Evolutionary conservation across 1,140 invertebrate species (phyloP).

Genomic region (Zaprionus davidi): DNA sequence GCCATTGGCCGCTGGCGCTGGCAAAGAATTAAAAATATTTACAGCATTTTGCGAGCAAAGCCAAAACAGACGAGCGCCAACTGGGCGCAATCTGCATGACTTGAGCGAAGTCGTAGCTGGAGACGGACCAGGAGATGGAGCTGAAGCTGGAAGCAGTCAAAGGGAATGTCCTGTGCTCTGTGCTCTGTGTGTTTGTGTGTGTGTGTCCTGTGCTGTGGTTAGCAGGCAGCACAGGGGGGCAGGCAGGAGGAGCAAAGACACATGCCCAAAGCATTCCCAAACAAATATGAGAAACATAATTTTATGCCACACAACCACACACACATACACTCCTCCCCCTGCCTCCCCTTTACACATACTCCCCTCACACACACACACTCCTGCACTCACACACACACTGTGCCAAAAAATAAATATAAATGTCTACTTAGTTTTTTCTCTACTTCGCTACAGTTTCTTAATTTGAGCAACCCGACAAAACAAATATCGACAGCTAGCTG

Average conservation of each 20-base stretch:
- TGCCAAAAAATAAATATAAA: slow-evolving; percentile 35
- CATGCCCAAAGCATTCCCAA: slow-evolving; percentile 75
- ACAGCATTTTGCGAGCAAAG: slow-evolving; percentile 69
- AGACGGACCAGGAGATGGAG: not conserved
- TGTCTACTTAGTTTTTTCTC: slow-evolving; percentile 31
- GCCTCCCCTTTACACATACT: not conserved
- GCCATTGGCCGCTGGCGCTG: slow-evolving; percentile 73
- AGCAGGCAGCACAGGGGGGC: slow-evolving; percentile 12
- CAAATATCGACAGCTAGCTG: slow-evolving; percentile 68
- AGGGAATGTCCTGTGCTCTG: slow-evolving; percentile 66
- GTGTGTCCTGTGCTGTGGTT: slow-evolving; percentile 47
- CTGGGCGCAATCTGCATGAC: slow-evolving; percentile 57
- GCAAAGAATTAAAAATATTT: slow-evolving; percentile 83
- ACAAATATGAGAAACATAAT: slow-evolving; percentile 80
- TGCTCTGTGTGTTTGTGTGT: slow-evolving; percentile 11
- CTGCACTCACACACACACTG: not conserved
- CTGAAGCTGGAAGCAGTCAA: slow-evolving; percentile 17
- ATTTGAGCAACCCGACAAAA: slow-evolving; percentile 61
- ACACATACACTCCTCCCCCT: not conserved
- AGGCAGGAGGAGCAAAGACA: slow-evolving; percentile 33
- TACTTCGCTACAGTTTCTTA: slow-evolving; percentile 40
- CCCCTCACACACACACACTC: not conserved
- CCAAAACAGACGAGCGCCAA: slow-evolving; percentile 23
- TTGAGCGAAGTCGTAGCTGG: slow-evolving; percentile 35
- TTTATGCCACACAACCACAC: slow-evolving; percentile 24